A percentile compares a stretch with the other conserved stretches of the same genome.
Evolutionary conservation across 2,797 vertebrate genomes (phyloP).

Genomic region (Danio jaintianensis): DNA sequence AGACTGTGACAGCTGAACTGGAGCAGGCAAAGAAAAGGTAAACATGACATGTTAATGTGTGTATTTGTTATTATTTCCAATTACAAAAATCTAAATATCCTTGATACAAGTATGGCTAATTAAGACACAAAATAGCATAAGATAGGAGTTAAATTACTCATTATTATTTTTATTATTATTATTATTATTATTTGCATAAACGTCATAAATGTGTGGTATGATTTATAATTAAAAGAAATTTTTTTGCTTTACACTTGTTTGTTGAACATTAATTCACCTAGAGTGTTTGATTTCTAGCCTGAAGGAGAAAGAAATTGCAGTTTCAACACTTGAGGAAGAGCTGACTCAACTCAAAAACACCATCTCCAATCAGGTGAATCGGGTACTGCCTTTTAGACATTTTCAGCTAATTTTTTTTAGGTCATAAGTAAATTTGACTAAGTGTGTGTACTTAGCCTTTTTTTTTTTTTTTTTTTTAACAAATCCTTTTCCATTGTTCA

Average conservation of each 20-base stretch:
- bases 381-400: not conserved
- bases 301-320: conserved; percentile 66
- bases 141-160: not conserved
- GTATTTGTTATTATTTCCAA: not conserved
- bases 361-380: conserved; percentile 37
- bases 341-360: conserved; percentile 44
- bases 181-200: not conserved
- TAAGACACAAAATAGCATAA: not conserved
- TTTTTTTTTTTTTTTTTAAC: not conserved
- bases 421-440: not conserved
- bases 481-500: not conserved
- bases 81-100: not conserved
- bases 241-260: not conserved
- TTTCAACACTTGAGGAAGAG: conserved; percentile 47
- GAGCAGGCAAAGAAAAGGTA: conserved; percentile 44
- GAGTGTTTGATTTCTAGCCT: conserved; percentile 67
- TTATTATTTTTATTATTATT: not conserved
- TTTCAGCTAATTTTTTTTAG: not conserved
- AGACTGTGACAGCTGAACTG: conserved; percentile 40
- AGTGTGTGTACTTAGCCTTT: not conserved
- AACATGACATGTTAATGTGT: not conserved
- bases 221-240: not conserved
- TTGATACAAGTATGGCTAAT: not conserved
- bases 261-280: not conserved
- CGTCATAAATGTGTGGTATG: not conserved